Percentiles rank a stretch among this genome's conserved stretches.
phyloP scores from a whole-genome alignment of 2,888 invertebrate genomes.

The Acanthosepion pharaonis region DNA sequence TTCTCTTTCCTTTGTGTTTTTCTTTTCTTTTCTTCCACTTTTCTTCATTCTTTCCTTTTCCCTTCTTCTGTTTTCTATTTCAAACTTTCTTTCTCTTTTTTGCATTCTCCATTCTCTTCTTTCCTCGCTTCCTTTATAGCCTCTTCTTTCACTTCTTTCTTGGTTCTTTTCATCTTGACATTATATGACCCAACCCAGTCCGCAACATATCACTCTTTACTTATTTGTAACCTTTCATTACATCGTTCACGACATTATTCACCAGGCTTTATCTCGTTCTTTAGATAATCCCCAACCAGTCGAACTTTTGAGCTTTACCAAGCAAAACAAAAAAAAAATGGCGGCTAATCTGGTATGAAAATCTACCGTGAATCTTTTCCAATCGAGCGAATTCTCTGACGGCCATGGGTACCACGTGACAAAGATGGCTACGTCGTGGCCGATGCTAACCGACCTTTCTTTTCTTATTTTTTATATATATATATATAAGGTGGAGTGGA shows the following conservation, averaged over 20 bases:
- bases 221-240: conserved; percentile 16
- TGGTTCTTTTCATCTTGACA: not conserved
- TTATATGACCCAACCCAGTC: not conserved
- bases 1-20: not conserved
- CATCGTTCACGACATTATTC: not conserved
- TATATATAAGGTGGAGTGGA: no score
- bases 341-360: not conserved
- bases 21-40: not conserved
- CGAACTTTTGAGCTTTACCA: not conserved
- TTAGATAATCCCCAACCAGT: not conserved
- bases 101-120: no score
- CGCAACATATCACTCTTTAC: not conserved
- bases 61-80: not conserved
- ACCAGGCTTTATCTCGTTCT: not conserved
- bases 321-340: not conserved
- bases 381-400: not conserved
- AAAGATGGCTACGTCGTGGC: not conserved
- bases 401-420: not conserved
- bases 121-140: not conserved
- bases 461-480: not conserved
- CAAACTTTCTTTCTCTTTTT: not conserved
- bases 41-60: not conserved
- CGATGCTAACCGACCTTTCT: not conserved
- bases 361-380: conserved; percentile 16
- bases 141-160: not conserved